Evolutionary conservation across 53 echinoderm and acorn worm genomes (phyloP), one percentile per base, ranked within the genome.

Genomic region (Temnopleurus reevesii): DNA sequence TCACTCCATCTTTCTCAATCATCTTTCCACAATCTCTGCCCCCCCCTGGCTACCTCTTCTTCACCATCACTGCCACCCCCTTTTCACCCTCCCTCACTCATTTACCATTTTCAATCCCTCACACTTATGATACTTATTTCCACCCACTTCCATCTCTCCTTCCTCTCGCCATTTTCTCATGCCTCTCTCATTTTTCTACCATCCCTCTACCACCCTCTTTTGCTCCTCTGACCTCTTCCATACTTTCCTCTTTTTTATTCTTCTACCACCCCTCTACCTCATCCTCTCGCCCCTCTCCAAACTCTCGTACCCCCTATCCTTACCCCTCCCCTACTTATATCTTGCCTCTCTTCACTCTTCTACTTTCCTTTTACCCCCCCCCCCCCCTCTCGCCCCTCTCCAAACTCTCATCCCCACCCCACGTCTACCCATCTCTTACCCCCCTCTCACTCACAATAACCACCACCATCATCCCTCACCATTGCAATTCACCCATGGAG

Each of bases 401-500:
- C 21, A 21, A 6, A 17, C 26, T 46, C 31, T 5, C 4, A 4
- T 12, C 54, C 18, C 84, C 19, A 23, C 44, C 46, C 57, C 29
- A 19, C 59, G 25, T 12, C 46, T 17, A 3, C 83, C 56, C 57
- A 17, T 51, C 56, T 15, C 80, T 9, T 28, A 25, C 23, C 19
- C n/a, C 49, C 49, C 3, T 25, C 51, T 15, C 53, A 29, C 83
- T 38, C 83, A 53, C 56, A 55, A 47, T 29, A 55, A 29, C 24
- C 10, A 15, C 41, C 2, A 45, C 44, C 12, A 46, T 49, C 49
- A 28, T 33, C 65, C 79, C 49, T 29, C 79, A 46, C 49, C 28
- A 28, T 29, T 60, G 61, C 59, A 45, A 58, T 85, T 85, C 86
- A 85, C 86, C 1, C 45, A 8, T 53, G 86, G 86, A 85, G 86